phyloP scores from a whole-genome alignment of 2,113 vertebrate genomes.

The Gnathonemus longibarbis region DNA sequence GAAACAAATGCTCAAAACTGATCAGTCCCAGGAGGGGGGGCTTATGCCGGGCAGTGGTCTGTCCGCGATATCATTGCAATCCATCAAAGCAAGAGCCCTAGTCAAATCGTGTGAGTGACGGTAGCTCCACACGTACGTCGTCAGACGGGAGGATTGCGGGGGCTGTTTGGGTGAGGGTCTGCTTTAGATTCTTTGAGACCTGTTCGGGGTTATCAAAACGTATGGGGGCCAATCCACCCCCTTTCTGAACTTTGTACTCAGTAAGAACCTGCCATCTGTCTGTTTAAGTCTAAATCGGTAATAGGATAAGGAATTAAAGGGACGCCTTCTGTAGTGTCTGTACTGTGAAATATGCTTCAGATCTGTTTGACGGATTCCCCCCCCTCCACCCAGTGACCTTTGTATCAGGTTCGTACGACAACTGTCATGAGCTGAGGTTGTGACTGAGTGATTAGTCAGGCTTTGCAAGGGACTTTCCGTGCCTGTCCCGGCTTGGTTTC shows the following conservation, averaged over 20 bases:
- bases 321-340: not conserved
- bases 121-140: not conserved
- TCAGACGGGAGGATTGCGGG: not conserved
- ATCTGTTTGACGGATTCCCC: not conserved
- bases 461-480: not conserved
- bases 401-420: not conserved
- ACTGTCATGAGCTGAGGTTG: not conserved
- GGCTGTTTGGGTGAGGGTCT: not conserved
- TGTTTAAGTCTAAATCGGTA: not conserved
- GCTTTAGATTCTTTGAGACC: not conserved
- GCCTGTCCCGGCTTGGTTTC: not conserved
- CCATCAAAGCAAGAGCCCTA: not conserved
- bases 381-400: not conserved
- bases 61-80: not conserved
- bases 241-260: not conserved
- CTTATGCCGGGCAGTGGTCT: not conserved
- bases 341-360: not conserved
- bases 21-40: slow-evolving; percentile 24
- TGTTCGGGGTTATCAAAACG: not conserved
- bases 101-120: not conserved
- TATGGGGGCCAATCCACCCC: not conserved
- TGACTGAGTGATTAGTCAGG: not conserved
- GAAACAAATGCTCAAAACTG: slow-evolving; percentile 26
- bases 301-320: not conserved
- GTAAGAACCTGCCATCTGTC: not conserved